phyloP scores from a whole-genome alignment of 2,113 vertebrate genomes.

The Sylvia atricapilla region DNA sequence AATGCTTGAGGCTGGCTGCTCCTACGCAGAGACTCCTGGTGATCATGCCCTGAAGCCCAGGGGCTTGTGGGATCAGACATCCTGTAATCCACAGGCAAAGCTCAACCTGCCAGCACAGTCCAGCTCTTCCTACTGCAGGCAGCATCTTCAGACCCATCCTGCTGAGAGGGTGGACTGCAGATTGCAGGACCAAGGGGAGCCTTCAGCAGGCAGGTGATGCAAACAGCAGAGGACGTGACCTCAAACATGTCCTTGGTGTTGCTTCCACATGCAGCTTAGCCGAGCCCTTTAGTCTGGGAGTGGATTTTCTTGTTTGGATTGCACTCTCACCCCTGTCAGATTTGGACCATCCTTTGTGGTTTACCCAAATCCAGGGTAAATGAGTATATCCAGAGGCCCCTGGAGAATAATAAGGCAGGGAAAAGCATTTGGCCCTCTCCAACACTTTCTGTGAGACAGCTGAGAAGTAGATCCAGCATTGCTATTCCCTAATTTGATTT shows the following conservation, averaged over 20 bases:
- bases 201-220: not conserved
- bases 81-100: not conserved
- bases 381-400: not conserved
- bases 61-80: not conserved
- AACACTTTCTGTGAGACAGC: not conserved
- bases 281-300: fast-evolving
- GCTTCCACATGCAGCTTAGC: not conserved
- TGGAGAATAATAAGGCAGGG: not conserved
- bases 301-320: not conserved
- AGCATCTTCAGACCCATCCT: not conserved
- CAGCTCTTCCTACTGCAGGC: not conserved
- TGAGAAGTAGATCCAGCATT: not conserved
- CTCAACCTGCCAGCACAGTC: not conserved
- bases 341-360: not conserved
- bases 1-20: not conserved
- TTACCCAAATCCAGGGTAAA: not conserved
- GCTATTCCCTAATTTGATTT: not conserved
- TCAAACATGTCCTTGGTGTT: not conserved
- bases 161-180: fast-evolving
- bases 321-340: not conserved
- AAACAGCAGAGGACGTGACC: not conserved
- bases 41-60: not conserved
- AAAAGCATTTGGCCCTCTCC: not conserved
- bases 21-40: not conserved
- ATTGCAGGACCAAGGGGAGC: not conserved